phyloP scores from a whole-genome alignment of 1,140 invertebrate genomes.

The Magallana angulata region DNA sequence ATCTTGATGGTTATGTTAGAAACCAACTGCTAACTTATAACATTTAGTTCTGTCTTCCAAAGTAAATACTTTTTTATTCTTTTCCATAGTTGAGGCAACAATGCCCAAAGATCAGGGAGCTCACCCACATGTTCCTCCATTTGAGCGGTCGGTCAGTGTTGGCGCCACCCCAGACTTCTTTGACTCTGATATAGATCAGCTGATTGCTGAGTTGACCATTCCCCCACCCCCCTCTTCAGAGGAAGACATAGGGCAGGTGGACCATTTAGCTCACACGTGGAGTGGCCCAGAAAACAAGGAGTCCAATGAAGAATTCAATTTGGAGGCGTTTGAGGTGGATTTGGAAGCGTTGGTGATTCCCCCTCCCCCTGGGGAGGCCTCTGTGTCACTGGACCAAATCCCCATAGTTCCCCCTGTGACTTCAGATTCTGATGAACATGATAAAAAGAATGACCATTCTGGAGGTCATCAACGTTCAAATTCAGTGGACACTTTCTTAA shows the following conservation, averaged over 20 bases:
- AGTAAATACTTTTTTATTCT: too few species aligned
- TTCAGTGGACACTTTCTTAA: conserved; percentile 63
- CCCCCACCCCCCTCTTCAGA: conserved; percentile 83
- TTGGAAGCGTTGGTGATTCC: conserved; percentile 60
- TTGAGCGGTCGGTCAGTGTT: conserved; percentile 68
- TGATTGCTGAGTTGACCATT: conserved; percentile 90
- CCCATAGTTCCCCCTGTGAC: conserved; percentile 65
- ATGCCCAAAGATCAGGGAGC: background rate
- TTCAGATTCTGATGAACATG: conserved; percentile 22
- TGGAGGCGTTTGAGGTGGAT: background rate
- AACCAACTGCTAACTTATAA: too few species aligned
- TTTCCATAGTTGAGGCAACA: background rate
- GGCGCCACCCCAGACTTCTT: conserved; percentile 71
- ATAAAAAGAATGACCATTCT: conserved; percentile 39
- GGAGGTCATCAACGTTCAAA: conserved; percentile 67
- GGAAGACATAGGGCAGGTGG: background rate
- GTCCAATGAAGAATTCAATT: conserved; percentile 5
- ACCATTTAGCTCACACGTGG: conserved; percentile 54
- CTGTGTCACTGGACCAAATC: conserved; percentile 61
- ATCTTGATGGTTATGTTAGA: too few species aligned
- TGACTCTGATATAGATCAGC: conserved; percentile 85
- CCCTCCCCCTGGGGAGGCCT: conserved; percentile 60
- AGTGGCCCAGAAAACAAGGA: conserved; percentile 53
- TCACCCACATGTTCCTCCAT: conserved; percentile 80
- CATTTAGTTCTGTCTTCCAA: too few species aligned